A percentile compares a stretch with the other conserved stretches of the same genome.
phyloP scores from a whole-genome alignment of 1,140 invertebrate genomes.

The Drosophila prosaltans region DNA sequence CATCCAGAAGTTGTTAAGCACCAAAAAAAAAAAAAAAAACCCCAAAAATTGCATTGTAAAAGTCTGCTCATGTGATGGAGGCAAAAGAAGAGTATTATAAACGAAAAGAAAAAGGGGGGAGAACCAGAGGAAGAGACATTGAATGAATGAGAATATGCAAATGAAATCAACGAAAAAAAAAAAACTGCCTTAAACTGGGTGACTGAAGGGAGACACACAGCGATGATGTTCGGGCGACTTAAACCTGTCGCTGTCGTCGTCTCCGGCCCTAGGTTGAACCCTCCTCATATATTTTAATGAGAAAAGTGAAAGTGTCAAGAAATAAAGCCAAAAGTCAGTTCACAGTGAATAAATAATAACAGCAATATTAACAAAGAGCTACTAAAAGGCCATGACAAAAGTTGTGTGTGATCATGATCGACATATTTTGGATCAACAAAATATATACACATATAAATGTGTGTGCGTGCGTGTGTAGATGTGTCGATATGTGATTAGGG shows the following conservation, averaged over 20 bases:
- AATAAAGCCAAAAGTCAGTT: conserved; percentile 50
- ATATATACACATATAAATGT: not conserved
- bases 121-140: conserved; percentile 38
- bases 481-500: not conserved
- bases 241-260: conserved; percentile 44
- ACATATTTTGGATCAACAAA: not conserved
- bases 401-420: conserved; percentile 5
- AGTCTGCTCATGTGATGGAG: not conserved
- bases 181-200: conserved; percentile 33
- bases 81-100: not conserved
- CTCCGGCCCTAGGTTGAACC: conserved; percentile 35
- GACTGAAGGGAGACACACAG: conserved; percentile 22
- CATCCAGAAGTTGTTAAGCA: conserved; percentile 36
- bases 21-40: not conserved
- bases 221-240: conserved; percentile 10
- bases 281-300: conserved; percentile 68
- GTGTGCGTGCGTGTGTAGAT: not conserved
- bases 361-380: conserved; percentile 49
- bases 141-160: conserved; percentile 39
- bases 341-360: conserved; percentile 73
- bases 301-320: conserved; percentile 78
- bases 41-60: conserved; percentile 3
- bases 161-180: conserved; percentile 43
- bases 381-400: conserved; percentile 28
- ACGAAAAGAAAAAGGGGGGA: conserved; percentile 12